A percentile compares a stretch with the other conserved stretches of the same genome.
These are phyloP conservation scores for Puntigrus tetrazona DNA, from an alignment of 2,113 vertebrate genomes.

Conservation along the genomic window DNA sequence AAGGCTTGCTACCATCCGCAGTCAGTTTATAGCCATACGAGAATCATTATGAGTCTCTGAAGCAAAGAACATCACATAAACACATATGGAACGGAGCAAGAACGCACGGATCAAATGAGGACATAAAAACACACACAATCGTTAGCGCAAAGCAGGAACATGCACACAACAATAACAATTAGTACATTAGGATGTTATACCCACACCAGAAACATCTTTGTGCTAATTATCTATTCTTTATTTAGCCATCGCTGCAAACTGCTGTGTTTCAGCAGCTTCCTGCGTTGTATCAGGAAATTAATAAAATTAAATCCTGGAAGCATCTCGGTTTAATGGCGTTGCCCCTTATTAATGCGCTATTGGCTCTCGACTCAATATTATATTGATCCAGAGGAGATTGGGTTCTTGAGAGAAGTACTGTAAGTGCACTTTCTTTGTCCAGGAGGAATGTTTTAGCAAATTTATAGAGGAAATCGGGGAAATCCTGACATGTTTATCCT, in stretches of 20 bases:
- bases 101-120: not conserved
- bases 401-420: not conserved
- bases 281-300: conserved; percentile 1
- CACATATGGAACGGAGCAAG: conserved; percentile 13
- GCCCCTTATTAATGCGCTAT: conserved; percentile 47
- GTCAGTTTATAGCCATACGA: conserved; percentile 21
- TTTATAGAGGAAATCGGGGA: conserved; percentile 7
- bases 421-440: not conserved
- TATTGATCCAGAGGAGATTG: conserved; percentile 22
- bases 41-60: conserved; percentile 28
- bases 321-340: not conserved
- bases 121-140: conserved; percentile 15
- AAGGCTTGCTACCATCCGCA: not conserved
- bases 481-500: not conserved
- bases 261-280: not conserved
- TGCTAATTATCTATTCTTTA: not conserved
- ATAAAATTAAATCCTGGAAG: conserved; percentile 5
- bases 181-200: not conserved
- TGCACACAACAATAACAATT: not conserved
- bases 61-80: conserved; percentile 1
- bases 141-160: conserved; percentile 9
- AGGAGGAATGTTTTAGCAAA: not conserved
- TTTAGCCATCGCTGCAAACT: conserved; percentile 4
- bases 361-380: conserved; percentile 20
- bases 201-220: not conserved